Base-by-base conservation (phyloP, 2,888 invertebrate species). In the Epistrophella euchroma region DNA sequence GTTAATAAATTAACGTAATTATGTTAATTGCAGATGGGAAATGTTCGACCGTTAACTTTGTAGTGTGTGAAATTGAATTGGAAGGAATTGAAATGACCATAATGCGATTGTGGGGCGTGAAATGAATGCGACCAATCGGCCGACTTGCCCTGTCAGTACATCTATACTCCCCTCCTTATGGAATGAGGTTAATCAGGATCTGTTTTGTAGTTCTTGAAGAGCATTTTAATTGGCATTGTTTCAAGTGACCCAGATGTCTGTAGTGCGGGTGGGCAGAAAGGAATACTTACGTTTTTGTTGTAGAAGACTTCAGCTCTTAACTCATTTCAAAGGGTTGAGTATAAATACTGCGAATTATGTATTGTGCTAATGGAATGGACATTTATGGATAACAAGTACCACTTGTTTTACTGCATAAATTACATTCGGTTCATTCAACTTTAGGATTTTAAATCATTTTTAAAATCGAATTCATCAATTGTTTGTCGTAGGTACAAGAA, bases 1-100 rank as follows among this genome's bases (percentile, higher is more conserved):
- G 82, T 78, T 86, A 86, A 82, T 82, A 82, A 86, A 86, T 86
- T 86, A 82, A 82, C 86, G 82, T 71, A 82, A 86, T 86, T 86
- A 86, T 74, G 74, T 82, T 86, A 86, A 86, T 82, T 86, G 82
- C 73, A 66, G 77, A 50, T 68, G 73, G 64, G 56, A 64, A 70
- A 68, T 74, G 70, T 58, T 43, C 70, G 19, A 52, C 37, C 47
- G 71, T 50, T 77, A 37, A 68, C 56, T 58, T 32, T 55, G 66
- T 71, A 11, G 75, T 60, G 52, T 43, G 11, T 72, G 71, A 35
- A 64, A 80, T 71, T 70, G 74, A 64, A 71, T 45, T 75, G 71
- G 66, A 66, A 43, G 45, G 64, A 81, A 76, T 64, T 56, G 76
- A 56, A 81, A 64, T 56, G 22, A 81, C 76, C 75, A 75, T 71